phyloP scores from a whole-genome alignment of 2,113 vertebrate species.

The Colius striatus region DNA sequence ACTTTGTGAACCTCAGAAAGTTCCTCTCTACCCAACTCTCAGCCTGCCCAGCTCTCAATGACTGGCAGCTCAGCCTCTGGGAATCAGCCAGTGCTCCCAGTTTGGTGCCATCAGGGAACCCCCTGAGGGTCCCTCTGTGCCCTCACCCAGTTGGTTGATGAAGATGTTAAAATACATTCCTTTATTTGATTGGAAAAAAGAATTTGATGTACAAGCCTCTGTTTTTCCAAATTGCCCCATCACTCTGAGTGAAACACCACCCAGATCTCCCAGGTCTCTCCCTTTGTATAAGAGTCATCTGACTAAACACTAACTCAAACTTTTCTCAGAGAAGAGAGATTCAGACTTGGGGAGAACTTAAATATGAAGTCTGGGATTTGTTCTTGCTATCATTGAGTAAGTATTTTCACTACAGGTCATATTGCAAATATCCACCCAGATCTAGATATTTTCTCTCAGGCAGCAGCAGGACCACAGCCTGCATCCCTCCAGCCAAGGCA shows the following conservation, averaged over 20 bases:
- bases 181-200: neutral
- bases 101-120: too few relatives aligned
- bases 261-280: neutral
- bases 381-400: neutral
- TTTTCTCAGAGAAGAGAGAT: neutral
- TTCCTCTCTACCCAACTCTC: too few relatives aligned
- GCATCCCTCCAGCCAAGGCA: neutral
- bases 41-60: too few relatives aligned
- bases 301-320: neutral
- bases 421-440: neutral
- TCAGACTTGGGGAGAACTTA: neutral
- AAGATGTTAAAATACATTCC: neutral
- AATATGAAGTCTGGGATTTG: neutral
- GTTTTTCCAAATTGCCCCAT: neutral
- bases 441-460: neutral
- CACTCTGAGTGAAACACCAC: neutral
- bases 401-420: neutral
- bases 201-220: neutral
- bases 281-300: neutral
- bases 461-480: neutral
- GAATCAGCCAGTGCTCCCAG: too few relatives aligned
- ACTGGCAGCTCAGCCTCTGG: too few relatives aligned
- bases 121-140: too few relatives aligned
- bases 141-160: too few relatives aligned
- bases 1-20: too few relatives aligned